Evolutionary conservation across 2,797 vertebrate species (phyloP).

Genomic region (Halcyon smyrnensis): DNA sequence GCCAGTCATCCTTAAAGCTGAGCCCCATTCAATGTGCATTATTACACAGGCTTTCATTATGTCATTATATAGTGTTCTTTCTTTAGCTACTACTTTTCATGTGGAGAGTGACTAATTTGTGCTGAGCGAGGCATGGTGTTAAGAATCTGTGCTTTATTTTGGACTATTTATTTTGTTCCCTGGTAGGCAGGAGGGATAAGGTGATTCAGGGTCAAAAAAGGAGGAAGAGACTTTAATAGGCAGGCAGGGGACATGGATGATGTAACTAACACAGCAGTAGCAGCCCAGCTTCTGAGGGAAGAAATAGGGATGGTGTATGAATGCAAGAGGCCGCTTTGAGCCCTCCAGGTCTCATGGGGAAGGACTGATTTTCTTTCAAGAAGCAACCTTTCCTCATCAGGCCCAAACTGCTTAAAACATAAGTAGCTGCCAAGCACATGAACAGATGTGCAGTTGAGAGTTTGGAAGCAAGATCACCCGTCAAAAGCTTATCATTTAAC

Average conservation of each 20-base stretch:
- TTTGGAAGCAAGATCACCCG: neutral
- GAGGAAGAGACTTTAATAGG: neutral
- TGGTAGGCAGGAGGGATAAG: neutral
- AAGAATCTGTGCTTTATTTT: neutral
- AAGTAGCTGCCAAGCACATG: neutral
- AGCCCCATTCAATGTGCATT: neutral
- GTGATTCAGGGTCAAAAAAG: neutral
- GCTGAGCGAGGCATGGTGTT: neutral
- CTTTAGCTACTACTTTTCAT: neutral
- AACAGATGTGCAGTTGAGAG: neutral
- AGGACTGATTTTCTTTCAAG: neutral
- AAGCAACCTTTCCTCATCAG: neutral
- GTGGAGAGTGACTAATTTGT: neutral
- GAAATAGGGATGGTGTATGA: rapidly evolving
- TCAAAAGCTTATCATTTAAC: neutral
- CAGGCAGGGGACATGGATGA: neutral
- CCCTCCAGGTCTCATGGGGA: neutral
- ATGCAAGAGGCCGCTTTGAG: neutral
- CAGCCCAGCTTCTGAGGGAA: neutral
- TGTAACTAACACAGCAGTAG: rapidly evolving
- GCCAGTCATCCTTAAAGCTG: neutral
- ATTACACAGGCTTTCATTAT: neutral
- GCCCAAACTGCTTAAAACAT: neutral
- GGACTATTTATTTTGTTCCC: neutral
- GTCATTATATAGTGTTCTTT: neutral